Evolutionary conservation across 2,888 invertebrate species (phyloP), one percentile per base, ranked within the genome.

Genomic region (Dolomedes plantarius): DNA sequence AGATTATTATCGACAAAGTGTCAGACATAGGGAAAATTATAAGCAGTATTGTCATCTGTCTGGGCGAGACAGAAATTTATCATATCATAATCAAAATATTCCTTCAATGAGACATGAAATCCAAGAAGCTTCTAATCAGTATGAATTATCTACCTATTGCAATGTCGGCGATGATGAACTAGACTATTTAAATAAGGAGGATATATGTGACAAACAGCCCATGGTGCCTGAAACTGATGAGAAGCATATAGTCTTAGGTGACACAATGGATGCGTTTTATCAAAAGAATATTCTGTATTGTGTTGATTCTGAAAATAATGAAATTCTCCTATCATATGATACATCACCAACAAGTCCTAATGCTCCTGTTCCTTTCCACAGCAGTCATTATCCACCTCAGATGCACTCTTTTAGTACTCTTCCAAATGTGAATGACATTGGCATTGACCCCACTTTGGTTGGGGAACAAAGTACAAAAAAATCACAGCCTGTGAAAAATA

Each of bases 41-140:
- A 91, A 91, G 89, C 91, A 92, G 87, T 19, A 36, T 39, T 23
- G 23, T 19, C 16, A 39, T 23, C 5, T 23, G n/a, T 7, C 23
- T 19, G 7, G 7, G 7, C n/a, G 19, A 19, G 23, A 39, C 9
- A 19, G 19, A 23, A 23, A 39, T 23, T 39, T 19, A 6, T 39
- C 68, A 39, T 68, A 23, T 39, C 5, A 3, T 9, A 13, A 32
- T 36, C 39, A 19, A 23, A 68, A 23, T 31, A n/a, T 31, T 16
- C 1, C 68, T 28, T 19, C 36, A 11, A 27, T 23, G 13, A 9
- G 39, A 19, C 68, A 29, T 23, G 65, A 29, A 3, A 23, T 23
- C 11, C 23, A 6, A 23, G 23, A 11, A 6, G 5, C 1, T 11
- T 56, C 56, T 5, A 1, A 19, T 23, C 13, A 56, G 11, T 23